phyloP scores from a whole-genome alignment of 1,140 invertebrate species.

The Drosophila neocordata region DNA sequence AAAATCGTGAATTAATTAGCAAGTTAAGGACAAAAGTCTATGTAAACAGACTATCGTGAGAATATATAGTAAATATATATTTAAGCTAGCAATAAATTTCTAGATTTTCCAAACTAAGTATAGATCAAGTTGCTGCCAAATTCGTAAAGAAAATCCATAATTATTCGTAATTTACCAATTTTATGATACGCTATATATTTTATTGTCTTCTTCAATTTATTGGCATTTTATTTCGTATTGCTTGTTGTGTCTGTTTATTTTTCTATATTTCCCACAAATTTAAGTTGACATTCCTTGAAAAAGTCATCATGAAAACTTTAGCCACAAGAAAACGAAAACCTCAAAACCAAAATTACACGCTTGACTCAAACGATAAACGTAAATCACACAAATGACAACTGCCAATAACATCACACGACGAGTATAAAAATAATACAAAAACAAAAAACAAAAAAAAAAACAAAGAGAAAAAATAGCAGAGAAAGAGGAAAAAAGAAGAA shows the following conservation, averaged over 20 bases:
- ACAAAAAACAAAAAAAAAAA: constrained; percentile 36
- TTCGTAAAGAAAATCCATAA: not conserved
- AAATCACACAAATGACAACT: constrained; percentile 78
- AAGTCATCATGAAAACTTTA: constrained; percentile 6
- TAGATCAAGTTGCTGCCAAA: not conserved
- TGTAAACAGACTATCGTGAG: too few relatives aligned
- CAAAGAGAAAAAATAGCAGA: constrained; percentile 10
- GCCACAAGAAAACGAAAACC: not conserved
- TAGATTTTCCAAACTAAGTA: too few relatives aligned
- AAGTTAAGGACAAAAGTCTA: too few relatives aligned
- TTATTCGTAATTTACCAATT: not conserved
- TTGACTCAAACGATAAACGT: constrained; percentile 68
- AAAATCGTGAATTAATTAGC: too few relatives aligned
- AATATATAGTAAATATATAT: too few relatives aligned
- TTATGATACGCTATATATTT: not conserved
- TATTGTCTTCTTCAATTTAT: not conserved
- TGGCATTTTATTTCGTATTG: not conserved
- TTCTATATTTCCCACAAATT: not conserved
- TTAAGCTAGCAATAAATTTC: too few relatives aligned
- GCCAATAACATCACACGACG: constrained; percentile 59
- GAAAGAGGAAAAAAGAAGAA: constrained; percentile 17
- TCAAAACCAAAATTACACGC: constrained; percentile 64
- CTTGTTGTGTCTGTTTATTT: not conserved
- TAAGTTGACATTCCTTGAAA: not conserved
- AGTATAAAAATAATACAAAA: constrained; percentile 51